phyloP scores from a whole-genome alignment of 2,113 vertebrate species.

The Cyrtonyx montezumae region DNA sequence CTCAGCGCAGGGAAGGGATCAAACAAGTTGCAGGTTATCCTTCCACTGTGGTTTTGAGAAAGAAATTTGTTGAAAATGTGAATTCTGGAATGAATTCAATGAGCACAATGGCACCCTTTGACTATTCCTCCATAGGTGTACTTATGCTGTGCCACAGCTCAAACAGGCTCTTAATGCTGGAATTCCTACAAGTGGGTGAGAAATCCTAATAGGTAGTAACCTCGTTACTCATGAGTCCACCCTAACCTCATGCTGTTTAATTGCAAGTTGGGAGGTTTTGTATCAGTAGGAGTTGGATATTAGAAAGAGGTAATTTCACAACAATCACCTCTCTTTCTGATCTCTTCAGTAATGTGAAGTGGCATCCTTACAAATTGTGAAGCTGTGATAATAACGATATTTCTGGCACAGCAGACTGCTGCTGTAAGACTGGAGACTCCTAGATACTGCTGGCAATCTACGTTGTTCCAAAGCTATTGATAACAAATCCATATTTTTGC shows the following conservation, averaged over 20 bases:
- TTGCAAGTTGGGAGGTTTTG: not conserved
- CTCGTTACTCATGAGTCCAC: not conserved
- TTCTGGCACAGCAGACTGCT: not conserved
- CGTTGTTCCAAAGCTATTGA: not conserved
- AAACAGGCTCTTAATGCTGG: not conserved
- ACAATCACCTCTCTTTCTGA: not conserved
- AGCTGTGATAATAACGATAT: not conserved
- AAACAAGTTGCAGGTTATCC: not conserved
- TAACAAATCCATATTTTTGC: not conserved
- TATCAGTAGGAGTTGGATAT: fast-evolving
- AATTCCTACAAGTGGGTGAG: not conserved
- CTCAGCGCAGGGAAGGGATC: not conserved
- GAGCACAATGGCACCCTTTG: not conserved
- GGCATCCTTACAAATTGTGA: not conserved
- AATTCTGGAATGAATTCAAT: too few relatives aligned
- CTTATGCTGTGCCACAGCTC: fast-evolving
- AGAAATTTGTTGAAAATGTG: not conserved
- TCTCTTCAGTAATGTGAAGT: not conserved
- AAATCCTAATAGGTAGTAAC: not conserved
- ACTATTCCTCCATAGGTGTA: fast-evolving
- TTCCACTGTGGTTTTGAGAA: not conserved
- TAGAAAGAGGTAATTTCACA: not conserved
- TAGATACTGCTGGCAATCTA: not conserved
- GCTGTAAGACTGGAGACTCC: not conserved
- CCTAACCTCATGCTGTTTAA: not conserved